Percentiles rank a stretch among this genome's conserved stretches.
Evolutionary conservation across 2,797 vertebrate genomes (phyloP).

Genomic region (Esox masquinongy): DNA sequence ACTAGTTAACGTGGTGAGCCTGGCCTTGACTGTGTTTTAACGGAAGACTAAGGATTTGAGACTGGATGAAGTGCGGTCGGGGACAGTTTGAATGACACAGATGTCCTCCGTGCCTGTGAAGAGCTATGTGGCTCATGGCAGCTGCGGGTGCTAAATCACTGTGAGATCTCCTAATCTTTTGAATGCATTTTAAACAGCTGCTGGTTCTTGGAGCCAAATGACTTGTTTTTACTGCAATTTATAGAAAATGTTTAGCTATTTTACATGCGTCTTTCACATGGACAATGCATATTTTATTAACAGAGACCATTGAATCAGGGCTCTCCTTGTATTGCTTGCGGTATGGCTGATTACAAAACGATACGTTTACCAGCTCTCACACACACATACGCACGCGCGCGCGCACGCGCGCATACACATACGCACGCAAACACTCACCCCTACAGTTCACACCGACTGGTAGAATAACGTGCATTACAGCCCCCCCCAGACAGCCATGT

Average conservation of each 20-base stretch:
- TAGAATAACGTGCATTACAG: slow-evolving; percentile 49
- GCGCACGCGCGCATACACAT: slow-evolving; percentile 22
- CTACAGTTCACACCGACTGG: slow-evolving; percentile 32
- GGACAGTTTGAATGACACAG: slow-evolving; percentile 20
- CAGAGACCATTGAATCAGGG: slow-evolving; percentile 45
- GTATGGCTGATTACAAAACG: slow-evolving; percentile 49
- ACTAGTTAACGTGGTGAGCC: not conserved
- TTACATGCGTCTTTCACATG: slow-evolving; percentile 45
- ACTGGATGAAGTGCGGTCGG: no score
- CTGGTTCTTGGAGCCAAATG: slow-evolving; percentile 48
- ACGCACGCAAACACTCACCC: slow-evolving; percentile 21
- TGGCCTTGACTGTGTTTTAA: slow-evolving; percentile 5
- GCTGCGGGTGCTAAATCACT: slow-evolving; percentile 69
- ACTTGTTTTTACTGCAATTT: slow-evolving; percentile 8
- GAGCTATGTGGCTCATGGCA: slow-evolving; percentile 41
- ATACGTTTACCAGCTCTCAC: slow-evolving; percentile 34
- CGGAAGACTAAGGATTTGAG: not conserved
- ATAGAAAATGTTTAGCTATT: slow-evolving; percentile 2
- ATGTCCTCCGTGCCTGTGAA: slow-evolving; percentile 31
- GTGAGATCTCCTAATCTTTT: slow-evolving; percentile 64
- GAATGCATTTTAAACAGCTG: slow-evolving; percentile 50
- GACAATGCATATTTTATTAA: slow-evolving; percentile 42
- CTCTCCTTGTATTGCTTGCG: slow-evolving; percentile 49
- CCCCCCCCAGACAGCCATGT: slow-evolving; percentile 42
- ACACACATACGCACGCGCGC: not conserved